Evolutionary conservation across 2,113 vertebrate genomes (phyloP), one percentile per base, ranked within the genome.

Genomic region (Notiomystis cincta): DNA sequence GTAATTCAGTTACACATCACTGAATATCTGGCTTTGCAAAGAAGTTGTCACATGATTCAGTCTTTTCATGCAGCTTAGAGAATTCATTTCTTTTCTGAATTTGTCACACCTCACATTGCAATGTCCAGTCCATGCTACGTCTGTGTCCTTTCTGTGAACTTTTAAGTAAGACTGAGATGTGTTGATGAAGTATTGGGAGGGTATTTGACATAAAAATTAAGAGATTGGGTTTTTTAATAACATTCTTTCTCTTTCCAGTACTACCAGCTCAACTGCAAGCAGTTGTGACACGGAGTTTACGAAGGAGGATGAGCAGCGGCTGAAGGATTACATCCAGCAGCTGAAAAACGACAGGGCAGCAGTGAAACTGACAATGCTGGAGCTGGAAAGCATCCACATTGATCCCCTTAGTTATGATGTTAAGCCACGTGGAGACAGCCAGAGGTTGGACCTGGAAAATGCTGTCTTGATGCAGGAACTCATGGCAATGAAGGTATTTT

Each of bases 401-500:
- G 98, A 99, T 93, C 98, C 98, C 3, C 98, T 99, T 56, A 99
- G 98, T 94, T 98, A 98, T 19, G 98, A 99, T 1, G 96, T 98
- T 92, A 99, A 98, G 95, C 98, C 99, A 31, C 97, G 98, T 24
- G 98, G 98, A 33, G 99, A 99, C 96, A 98, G 97, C 67, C 98
- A 99, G 93, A 95, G 98, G 67, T 98, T 99, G 38, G 98, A 99
- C 91, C 97, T 99, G 82, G 99, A 99, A 96, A 99, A 99, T 17
- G 99, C 99, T 0, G 99, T 99, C 60, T 97, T 99, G 82, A 99
- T 99, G 99, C 99, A 99, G 91, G 99, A 99, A 87, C 98, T 99
- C 72, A 99, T 99, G 99, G 98, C 99, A 94, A 99, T 99, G 98
- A 99, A 99, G 99, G 99, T 99, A 98, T 78, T 95, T 85, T 73